A percentile compares a stretch with the other conserved stretches of the same genome.
These are phyloP conservation scores for Carabus problematicus DNA, from an alignment of 2,888 invertebrate species.

Conservation along the genomic window DNA sequence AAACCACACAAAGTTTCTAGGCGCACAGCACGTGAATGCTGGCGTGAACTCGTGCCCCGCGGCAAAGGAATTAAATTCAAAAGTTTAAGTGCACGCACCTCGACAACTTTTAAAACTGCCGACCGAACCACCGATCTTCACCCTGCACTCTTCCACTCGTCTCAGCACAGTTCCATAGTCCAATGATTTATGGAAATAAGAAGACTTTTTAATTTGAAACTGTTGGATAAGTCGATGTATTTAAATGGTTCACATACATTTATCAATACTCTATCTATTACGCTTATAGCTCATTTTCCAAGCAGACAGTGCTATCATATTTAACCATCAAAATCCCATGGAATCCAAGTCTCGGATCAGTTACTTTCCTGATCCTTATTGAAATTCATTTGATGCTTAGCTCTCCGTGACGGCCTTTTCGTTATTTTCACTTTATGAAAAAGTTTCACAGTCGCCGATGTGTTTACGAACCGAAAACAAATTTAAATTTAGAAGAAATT, in stretches of 20 bases:
- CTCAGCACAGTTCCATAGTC: slow-evolving; percentile 11
- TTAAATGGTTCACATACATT: slow-evolving; percentile 38
- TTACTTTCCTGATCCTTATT: slow-evolving; percentile 12
- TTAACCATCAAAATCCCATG: not conserved
- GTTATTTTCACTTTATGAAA: slow-evolving; percentile 20
- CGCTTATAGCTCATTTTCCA: slow-evolving; percentile 11
- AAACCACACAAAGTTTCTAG: too few species aligned
- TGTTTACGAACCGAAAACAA: slow-evolving; percentile 40
- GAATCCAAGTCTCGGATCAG: not conserved
- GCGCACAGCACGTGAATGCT: too few species aligned
- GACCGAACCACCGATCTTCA: not conserved
- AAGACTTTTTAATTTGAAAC: slow-evolving; percentile 40
- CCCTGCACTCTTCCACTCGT: not conserved
- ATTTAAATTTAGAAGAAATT: slow-evolving; percentile 42
- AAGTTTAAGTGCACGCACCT: slow-evolving; percentile 42
- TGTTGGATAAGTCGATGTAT: slow-evolving; percentile 29
- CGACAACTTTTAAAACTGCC: slow-evolving; percentile 30
- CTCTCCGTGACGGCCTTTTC: not conserved
- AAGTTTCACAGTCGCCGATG: slow-evolving; percentile 28
- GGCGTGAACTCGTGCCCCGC: slow-evolving; percentile 1
- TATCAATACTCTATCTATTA: slow-evolving; percentile 36
- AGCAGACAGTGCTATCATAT: too few species aligned
- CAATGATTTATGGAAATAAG: slow-evolving; percentile 42
- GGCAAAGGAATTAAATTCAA: slow-evolving; percentile 36
- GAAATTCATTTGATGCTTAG: not conserved